Evolutionary conservation across 2,113 vertebrate genomes (phyloP).

Genomic region (Neomonachus schauinslandi): DNA sequence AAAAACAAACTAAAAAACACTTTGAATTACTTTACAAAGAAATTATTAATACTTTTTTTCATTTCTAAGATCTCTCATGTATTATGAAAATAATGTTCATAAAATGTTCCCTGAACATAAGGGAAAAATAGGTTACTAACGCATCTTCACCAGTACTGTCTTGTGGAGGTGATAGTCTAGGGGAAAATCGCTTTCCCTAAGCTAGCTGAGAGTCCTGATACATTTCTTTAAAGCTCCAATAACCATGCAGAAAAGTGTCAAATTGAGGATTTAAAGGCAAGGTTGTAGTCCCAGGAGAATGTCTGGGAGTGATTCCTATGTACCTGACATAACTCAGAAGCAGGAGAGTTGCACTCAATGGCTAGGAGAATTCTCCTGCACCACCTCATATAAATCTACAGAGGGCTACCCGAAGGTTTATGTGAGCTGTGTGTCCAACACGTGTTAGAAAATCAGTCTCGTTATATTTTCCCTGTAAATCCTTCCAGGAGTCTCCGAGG

Average conservation of each 20-base stretch:
- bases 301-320: constrained; percentile 72
- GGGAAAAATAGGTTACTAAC: not conserved
- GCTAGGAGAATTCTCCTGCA: constrained; percentile 59
- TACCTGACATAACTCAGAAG: constrained; percentile 78
- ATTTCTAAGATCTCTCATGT: not conserved
- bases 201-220: constrained; percentile 57
- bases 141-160: not conserved
- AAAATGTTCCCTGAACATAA: not conserved
- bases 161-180: not conserved
- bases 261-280: constrained; percentile 77
- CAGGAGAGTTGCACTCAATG: not conserved
- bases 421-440: constrained; percentile 77
- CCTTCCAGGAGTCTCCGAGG: constrained; percentile 67
- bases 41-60: not conserved
- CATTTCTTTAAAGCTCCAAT: constrained; percentile 78
- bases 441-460: constrained; percentile 76
- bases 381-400: constrained; percentile 65
- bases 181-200: constrained; percentile 59
- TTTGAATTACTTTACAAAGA: constrained; percentile 14
- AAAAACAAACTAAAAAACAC: not conserved
- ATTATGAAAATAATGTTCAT: constrained; percentile 23
- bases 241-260: constrained; percentile 79
- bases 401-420: constrained; percentile 66
- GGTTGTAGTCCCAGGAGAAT: constrained; percentile 52
- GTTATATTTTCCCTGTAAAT: constrained; percentile 78